Conservation (phyloP, 2,797 vertebrate genomes). For the Silurus aristotelis region DNA sequence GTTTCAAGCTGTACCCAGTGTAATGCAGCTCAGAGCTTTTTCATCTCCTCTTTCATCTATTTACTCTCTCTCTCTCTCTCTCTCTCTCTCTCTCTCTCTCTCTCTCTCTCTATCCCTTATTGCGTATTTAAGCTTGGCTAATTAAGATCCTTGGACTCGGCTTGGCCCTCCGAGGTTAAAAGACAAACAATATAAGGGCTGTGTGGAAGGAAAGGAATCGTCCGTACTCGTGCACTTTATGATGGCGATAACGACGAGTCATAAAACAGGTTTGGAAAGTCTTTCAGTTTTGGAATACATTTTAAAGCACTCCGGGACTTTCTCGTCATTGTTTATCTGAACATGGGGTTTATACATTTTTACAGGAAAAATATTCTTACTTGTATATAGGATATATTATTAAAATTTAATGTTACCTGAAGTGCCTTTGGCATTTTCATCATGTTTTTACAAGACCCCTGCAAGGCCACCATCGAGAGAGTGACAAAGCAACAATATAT, state of each 20-base stretch:
- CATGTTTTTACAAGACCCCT: too few species aligned
- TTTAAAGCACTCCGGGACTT: background rate
- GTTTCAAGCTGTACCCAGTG: conserved; percentile 37
- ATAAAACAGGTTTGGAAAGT: background rate
- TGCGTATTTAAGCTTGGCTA: conserved; percentile 70
- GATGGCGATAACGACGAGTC: background rate
- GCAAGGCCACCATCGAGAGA: too few species aligned
- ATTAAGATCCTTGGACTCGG: conserved; percentile 68
- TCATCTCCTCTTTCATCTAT: conserved; percentile 43
- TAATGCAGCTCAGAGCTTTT: conserved; percentile 16
- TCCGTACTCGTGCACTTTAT: background rate
- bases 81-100: too few species aligned
- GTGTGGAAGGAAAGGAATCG: background rate
- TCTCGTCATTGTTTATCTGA: too few species aligned
- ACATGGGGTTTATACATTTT: too few species aligned
- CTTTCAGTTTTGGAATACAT: background rate
- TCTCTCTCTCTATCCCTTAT: too few species aligned
- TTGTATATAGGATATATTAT: too few species aligned
- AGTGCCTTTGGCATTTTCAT: too few species aligned
- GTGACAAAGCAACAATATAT: too few species aligned
- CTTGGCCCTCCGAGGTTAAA: conserved; percentile 58
- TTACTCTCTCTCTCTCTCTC: too few species aligned
- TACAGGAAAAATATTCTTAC: too few species aligned
- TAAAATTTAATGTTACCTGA: too few species aligned
- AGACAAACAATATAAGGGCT: conserved; percentile 65